phyloP scores from a whole-genome alignment of 1,140 invertebrate species.

The Nebria ingens region DNA sequence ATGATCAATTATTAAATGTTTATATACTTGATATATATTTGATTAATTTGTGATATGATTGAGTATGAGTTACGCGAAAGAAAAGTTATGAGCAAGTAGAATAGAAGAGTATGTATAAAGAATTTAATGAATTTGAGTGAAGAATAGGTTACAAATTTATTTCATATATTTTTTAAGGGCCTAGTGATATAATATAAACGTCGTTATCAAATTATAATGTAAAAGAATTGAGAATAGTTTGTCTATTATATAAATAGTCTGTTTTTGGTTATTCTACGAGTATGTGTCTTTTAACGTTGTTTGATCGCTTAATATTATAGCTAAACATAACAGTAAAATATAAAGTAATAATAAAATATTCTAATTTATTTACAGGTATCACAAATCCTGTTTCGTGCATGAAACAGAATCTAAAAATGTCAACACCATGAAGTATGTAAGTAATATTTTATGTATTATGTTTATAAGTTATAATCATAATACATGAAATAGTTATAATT shows the following conservation, averaged over 20 bases:
- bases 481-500: background rate
- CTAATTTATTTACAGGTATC: background rate
- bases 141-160: too few species aligned
- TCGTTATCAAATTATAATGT: background rate
- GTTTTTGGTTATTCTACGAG: background rate
- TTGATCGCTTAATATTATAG: too few species aligned
- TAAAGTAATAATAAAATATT: too few species aligned
- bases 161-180: too few species aligned
- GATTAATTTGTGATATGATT: background rate
- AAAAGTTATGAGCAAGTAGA: too few species aligned
- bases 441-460: background rate
- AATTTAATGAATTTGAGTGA: background rate
- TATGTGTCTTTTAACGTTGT: background rate
- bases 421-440: conserved; percentile 6
- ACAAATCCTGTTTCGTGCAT: background rate
- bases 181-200: background rate
- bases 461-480: too few species aligned
- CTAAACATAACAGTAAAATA: too few species aligned
- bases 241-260: background rate
- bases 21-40: background rate
- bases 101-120: too few species aligned
- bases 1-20: background rate
- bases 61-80: background rate
- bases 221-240: background rate
- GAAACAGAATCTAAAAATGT: background rate